A percentile compares a stretch with the other conserved stretches of the same genome.
These are phyloP conservation scores for Rotaria socialis DNA, from an alignment of 2,888 invertebrate genomes.

Conservation along the genomic window DNA sequence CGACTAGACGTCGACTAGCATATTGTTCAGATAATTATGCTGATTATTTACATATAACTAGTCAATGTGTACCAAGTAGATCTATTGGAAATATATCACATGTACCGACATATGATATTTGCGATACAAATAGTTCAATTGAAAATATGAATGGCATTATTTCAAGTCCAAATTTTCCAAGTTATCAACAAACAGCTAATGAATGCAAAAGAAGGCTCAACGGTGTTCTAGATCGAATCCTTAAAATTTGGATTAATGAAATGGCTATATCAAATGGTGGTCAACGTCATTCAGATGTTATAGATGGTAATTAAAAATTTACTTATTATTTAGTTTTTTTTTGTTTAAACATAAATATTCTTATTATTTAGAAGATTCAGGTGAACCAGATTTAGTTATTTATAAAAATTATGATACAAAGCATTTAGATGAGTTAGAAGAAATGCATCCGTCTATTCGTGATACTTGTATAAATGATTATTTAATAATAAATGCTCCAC, in stretches of 20 bases:
- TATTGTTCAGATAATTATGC: conserved; percentile 35
- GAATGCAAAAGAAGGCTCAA: conserved; percentile 33
- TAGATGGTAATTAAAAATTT: too few relatives aligned
- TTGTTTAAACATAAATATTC: neutral
- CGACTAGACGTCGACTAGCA: neutral
- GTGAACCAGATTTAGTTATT: neutral
- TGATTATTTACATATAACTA: conserved; percentile 39
- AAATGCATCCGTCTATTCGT: neutral
- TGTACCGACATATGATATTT: conserved; percentile 29
- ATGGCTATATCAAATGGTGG: conserved; percentile 38
- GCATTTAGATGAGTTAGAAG: neutral
- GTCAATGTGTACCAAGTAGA: conserved; percentile 40
- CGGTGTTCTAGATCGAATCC: conserved; percentile 8
- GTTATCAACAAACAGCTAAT: conserved; percentile 1
- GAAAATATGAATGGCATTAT: conserved; percentile 25
- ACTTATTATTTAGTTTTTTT: too few relatives aligned
- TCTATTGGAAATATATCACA: neutral
- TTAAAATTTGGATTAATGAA: conserved; percentile 40
- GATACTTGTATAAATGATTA: conserved; percentile 33
- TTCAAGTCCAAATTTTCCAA: conserved; percentile 41
- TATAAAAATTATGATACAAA: neutral
- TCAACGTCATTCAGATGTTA: neutral
- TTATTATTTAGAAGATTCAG: neutral
- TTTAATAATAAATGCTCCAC: conserved; percentile 33
- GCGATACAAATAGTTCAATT: conserved; percentile 11